Conservation (phyloP, 1,140 invertebrate genomes). For the Zaprionus camerounensis region DNA sequence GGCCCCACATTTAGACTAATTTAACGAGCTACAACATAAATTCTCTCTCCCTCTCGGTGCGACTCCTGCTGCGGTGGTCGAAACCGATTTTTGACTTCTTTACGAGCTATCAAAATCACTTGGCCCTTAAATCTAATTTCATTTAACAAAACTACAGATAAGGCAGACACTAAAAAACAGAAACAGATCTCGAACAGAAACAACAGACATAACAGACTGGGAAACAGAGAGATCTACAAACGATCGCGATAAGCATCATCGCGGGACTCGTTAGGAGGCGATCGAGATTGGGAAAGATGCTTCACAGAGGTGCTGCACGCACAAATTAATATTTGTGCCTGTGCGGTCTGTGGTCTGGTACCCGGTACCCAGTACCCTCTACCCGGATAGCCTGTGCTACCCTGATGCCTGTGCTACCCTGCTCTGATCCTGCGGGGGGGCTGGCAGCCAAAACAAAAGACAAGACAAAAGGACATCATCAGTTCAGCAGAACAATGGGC, state of each 20-base stretch:
- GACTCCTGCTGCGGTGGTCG: constrained; percentile 75
- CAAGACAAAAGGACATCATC: constrained; percentile 80
- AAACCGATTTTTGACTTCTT: constrained; percentile 74
- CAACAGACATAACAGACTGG: constrained; percentile 11
- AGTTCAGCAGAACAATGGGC: constrained; percentile 68
- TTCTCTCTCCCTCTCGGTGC: constrained; percentile 48
- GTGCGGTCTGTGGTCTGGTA: constrained; percentile 60
- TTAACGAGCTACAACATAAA: constrained; percentile 80
- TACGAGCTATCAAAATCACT: constrained; percentile 82
- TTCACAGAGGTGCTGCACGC: constrained; percentile 63
- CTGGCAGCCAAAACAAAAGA: constrained; percentile 24
- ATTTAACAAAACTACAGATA: constrained; percentile 74
- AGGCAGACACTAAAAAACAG: constrained; percentile 59
- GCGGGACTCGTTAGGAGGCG: constrained; percentile 54
- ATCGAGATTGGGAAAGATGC: constrained; percentile 9
- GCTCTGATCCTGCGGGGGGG: constrained; percentile 54
- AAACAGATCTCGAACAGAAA: constrained; percentile 8
- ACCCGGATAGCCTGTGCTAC: not conserved
- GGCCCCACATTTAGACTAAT: constrained; percentile 69
- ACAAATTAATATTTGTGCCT: constrained; percentile 82
- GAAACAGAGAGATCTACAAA: constrained; percentile 24
- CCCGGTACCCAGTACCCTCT: not conserved
- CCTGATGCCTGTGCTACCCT: not conserved
- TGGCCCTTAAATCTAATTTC: constrained; percentile 80
- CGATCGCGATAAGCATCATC: constrained; percentile 52